Evolutionary conservation across 2,113 vertebrate genomes (phyloP).

Genomic region (Pterophyllum scalare): DNA sequence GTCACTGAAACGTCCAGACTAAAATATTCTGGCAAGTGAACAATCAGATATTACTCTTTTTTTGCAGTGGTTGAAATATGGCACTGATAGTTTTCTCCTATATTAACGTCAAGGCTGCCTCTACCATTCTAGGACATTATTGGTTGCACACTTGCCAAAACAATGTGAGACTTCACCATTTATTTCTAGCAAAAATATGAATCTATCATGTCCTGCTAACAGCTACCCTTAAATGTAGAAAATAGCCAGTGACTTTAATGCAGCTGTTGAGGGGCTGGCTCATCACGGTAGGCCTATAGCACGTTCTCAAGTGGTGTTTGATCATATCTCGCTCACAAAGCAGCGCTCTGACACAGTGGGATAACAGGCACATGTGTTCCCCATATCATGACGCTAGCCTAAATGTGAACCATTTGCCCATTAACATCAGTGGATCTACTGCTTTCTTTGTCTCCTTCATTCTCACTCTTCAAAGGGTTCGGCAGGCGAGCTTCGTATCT

Average conservation of each 20-base stretch:
- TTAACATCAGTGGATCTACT: constrained; percentile 76
- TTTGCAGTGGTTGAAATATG: constrained; percentile 71
- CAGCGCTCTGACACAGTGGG: constrained; percentile 52
- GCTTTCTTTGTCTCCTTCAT: constrained; percentile 68
- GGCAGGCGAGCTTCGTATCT: constrained; percentile 58
- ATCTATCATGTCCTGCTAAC: constrained; percentile 31
- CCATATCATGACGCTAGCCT: constrained; percentile 71
- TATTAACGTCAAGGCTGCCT: constrained; percentile 50
- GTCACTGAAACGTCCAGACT: constrained; percentile 62
- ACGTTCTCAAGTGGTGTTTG: constrained; percentile 61
- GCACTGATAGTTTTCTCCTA: constrained; percentile 66
- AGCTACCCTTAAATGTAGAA: constrained; percentile 31
- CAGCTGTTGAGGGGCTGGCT: constrained; percentile 29
- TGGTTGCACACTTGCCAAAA: constrained; percentile 56
- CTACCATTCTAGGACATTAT: constrained; percentile 47
- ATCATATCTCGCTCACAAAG: constrained; percentile 59
- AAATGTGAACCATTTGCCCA: constrained; percentile 79
- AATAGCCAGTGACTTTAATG: constrained; percentile 38
- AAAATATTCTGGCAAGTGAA: constrained; percentile 79
- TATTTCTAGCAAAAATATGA: constrained; percentile 23
- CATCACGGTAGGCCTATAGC: constrained; percentile 35
- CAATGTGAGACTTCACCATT: constrained; percentile 49
- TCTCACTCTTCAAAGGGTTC: constrained; percentile 78
- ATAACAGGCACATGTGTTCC: constrained; percentile 77
- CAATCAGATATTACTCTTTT: constrained; percentile 68